Evolutionary conservation across 2,888 invertebrate genomes (phyloP), one percentile per base, ranked within the genome.

Genomic region (Candidula unifasciata): DNA sequence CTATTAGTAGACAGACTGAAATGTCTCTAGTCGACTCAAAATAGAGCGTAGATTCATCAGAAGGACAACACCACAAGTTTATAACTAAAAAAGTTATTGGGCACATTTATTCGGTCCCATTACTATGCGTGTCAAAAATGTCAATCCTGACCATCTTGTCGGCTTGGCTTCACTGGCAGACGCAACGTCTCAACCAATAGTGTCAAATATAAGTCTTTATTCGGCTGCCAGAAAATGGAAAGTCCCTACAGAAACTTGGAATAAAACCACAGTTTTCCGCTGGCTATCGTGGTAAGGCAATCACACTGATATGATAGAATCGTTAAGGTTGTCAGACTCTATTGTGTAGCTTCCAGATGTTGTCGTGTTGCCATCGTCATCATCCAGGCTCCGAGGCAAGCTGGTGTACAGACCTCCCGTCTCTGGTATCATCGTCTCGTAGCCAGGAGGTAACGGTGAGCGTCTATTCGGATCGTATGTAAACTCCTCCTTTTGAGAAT

Each of bases 271-370:
- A 44, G 44, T 44, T 6, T 44, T 44, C 10, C 5, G 3, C 44
- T 44, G 44, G 44, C 44, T 44, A 3, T 5, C 35, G 24, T 24
- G 3, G 35, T 24, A 16, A 35, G 24, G 35, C 69, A 33, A 69
- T 82, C 54, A 84, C 30, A 80, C 84, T n/a, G 84, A 84, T 74
- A 79, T 84, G 74, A 84, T 84, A n/a, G 84, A 84, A 33, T 84
- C 84, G 33, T 84, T 82, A 54, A 80, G 84, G 76, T 87, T 86
- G 44, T 87, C 87, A 21, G 84, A 86, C 64, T 86, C 86, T 24
- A 87, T 86, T n/a, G 87, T 86, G 77, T 87, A 87, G 78, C 87
- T 87, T 2, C 87, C 87, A 18, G 87, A 87, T 1, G 87, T 87
- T 8, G 87, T 87, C 33, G 87, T 86, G 79, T 85, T 86, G 24